Evolutionary conservation across 1,140 invertebrate genomes (phyloP).

Genomic region (Mizuhopecten yessoensis): DNA sequence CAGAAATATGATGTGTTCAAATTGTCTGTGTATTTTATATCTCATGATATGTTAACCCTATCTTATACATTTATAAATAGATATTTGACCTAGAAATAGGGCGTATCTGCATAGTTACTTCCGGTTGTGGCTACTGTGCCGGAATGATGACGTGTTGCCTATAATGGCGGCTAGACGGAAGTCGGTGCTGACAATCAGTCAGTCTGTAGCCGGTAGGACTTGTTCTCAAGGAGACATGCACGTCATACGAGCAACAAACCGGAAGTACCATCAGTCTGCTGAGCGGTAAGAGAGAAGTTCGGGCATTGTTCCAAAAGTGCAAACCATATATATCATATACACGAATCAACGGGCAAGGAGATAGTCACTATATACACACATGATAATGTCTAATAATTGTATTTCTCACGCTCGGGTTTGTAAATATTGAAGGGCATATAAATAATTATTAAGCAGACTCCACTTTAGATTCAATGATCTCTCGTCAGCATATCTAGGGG

Average conservation of each 20-base stretch:
- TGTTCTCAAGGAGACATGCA: slow-evolving; percentile 18
- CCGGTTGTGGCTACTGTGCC: slow-evolving; percentile 36
- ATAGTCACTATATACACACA: slow-evolving; percentile 1
- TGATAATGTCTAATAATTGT: neutral
- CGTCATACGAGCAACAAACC: slow-evolving; percentile 1
- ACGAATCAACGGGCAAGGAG: neutral
- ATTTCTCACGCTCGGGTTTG: slow-evolving; percentile 2
- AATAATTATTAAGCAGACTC: neutral
- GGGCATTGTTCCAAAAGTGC: slow-evolving; percentile 22
- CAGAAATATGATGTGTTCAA: no score
- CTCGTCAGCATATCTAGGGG: neutral
- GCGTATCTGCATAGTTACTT: slow-evolving; percentile 14
- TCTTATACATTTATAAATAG: neutral
- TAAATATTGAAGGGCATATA: slow-evolving; percentile 9
- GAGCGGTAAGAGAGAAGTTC: neutral
- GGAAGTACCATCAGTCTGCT: neutral
- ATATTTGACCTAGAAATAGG: slow-evolving; percentile 26
- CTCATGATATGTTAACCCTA: neutral
- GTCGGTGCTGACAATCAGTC: slow-evolving; percentile 26
- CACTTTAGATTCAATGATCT: neutral
- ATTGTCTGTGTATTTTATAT: no score
- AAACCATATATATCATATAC: neutral
- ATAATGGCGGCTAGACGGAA: slow-evolving; percentile 19
- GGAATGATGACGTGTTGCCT: neutral
- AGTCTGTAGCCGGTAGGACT: neutral